Conservation (phyloP, 1,140 invertebrate species). For the Amyelois transitella region DNA sequence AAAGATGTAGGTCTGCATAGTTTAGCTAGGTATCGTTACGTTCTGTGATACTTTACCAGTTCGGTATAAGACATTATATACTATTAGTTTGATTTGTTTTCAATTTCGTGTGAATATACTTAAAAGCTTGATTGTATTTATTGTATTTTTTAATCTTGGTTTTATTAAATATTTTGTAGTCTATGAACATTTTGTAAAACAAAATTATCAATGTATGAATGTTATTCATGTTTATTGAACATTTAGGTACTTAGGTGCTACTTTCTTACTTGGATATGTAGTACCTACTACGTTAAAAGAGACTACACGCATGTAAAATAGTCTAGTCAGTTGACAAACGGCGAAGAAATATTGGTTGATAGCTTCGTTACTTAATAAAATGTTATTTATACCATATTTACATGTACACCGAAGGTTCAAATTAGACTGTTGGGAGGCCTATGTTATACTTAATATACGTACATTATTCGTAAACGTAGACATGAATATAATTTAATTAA, state of each 20-base stretch:
- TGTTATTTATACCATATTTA: neutral
- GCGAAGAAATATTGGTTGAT: neutral
- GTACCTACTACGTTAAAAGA: neutral
- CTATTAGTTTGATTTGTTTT: constrained; percentile 27
- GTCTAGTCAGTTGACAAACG: neutral
- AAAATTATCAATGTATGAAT: neutral
- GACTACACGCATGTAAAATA: neutral
- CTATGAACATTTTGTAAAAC: neutral
- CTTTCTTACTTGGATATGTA: neutral
- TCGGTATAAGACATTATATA: constrained; percentile 62
- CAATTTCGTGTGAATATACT: neutral
- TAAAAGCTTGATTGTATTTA: neutral
- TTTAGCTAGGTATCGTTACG: constrained; percentile 69
- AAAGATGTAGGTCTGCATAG: constrained; percentile 41
- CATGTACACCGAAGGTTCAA: neutral
- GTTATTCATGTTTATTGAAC: neutral
- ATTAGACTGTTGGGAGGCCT: constrained; percentile 5
- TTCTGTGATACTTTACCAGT: constrained; percentile 73
- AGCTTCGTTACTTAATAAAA: neutral
- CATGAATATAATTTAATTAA: neutral
- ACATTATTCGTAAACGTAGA: neutral
- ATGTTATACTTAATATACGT: constrained; percentile 1
- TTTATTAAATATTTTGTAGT: neutral
- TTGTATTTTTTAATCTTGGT: neutral
- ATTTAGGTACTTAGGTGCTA: neutral